Conservation (phyloP, 1,140 invertebrate species). For the Pomacea maculata region DNA sequence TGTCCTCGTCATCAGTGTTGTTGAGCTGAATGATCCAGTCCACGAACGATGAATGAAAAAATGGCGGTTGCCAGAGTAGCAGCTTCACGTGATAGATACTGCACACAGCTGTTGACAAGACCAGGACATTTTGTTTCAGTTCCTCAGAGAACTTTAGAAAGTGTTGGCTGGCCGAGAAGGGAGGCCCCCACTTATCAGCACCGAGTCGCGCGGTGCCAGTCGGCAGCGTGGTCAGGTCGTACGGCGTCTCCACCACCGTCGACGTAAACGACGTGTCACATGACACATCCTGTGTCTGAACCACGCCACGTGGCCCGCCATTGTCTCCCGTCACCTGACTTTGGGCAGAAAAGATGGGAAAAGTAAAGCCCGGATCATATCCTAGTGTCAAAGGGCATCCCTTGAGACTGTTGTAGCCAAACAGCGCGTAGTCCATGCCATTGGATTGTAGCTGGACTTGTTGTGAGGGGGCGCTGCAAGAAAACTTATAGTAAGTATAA, state of each 20-base stretch:
- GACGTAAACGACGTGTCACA: neutral
- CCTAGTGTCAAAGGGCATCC: slow-evolving; percentile 27
- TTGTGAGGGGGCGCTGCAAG: too few species aligned
- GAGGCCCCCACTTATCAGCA: neutral
- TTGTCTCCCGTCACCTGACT: too few species aligned
- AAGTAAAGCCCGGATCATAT: slow-evolving; percentile 32
- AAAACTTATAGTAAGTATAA: too few species aligned
- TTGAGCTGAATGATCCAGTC: neutral
- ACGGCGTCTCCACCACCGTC: neutral
- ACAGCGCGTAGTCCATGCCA: slow-evolving; percentile 20
- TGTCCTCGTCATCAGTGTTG: neutral
- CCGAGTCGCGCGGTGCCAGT: neutral
- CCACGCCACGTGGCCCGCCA: too few species aligned
- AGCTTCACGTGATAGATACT: neutral
- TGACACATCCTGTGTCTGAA: neutral
- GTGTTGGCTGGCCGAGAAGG: neutral
- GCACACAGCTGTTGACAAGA: too few species aligned
- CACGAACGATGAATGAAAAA: neutral
- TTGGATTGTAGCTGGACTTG: too few species aligned
- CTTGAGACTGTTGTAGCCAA: slow-evolving; percentile 31
- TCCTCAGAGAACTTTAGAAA: too few species aligned
- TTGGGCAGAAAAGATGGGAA: slow-evolving; percentile 23
- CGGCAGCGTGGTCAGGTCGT: neutral
- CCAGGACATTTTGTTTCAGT: too few species aligned
- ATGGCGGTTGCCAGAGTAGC: neutral